Evolutionary conservation across 2,113 vertebrate genomes (phyloP).

Genomic region (Albula glossodonta): DNA sequence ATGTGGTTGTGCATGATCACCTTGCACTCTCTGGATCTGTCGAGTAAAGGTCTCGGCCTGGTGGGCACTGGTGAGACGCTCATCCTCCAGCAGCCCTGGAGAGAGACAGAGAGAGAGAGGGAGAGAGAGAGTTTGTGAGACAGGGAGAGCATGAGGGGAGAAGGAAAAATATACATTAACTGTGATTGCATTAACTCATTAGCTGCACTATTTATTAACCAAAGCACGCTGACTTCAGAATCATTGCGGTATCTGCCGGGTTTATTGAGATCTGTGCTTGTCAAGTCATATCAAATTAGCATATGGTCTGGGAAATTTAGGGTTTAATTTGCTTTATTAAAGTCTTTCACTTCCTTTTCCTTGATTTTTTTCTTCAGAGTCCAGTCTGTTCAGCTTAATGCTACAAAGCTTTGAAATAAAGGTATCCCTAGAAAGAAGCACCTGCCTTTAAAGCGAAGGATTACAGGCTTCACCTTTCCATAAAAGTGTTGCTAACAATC

Average conservation of each 20-base stretch:
- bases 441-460: background rate
- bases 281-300: background rate
- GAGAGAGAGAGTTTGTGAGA: background rate
- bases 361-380: no score
- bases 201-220: no score
- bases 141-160: no score
- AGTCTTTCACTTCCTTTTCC: background rate
- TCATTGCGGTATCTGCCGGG: background rate
- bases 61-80: conserved; percentile 80
- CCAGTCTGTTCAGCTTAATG: no score
- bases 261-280: background rate
- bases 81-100: conserved; percentile 82
- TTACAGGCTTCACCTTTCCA: background rate
- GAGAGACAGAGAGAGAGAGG: background rate
- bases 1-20: conserved; percentile 31
- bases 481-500: background rate
- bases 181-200: background rate
- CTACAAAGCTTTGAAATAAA: no score
- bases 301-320: background rate
- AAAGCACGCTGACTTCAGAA: no score
- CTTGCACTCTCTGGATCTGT: conserved; percentile 79
- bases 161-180: background rate
- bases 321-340: background rate
- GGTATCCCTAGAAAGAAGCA: background rate
- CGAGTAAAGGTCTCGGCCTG: conserved; percentile 79